Evolutionary conservation across 2,113 vertebrate species (phyloP), one percentile per base, ranked within the genome.

Genomic region (Pardalotus punctatus): DNA sequence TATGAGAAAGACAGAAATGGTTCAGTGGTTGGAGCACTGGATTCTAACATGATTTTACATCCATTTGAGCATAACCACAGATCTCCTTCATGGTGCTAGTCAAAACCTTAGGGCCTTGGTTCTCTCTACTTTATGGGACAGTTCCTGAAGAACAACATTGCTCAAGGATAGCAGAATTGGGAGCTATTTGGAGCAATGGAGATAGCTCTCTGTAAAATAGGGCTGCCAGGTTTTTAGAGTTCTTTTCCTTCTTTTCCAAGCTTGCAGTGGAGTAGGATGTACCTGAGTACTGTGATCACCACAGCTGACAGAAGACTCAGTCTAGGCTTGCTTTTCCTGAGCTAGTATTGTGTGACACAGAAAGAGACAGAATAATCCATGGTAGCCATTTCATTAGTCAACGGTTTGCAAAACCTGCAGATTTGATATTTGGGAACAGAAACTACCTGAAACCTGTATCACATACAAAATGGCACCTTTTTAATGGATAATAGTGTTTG

Each of bases 361-460:
- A 12, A 51, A 83, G 54, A 81, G 45, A 11, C 35, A 65, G 54
- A 57, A 81, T 71, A 86, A 70, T 12, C 47, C 28, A 11, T 36
- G 25, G 13, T 33, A 74, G 38, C 12, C 6, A 1, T 31, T 25
- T 65, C 0, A 0, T 40, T 28, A 56, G 13, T 43, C 67, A 69
- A 33, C 3, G 5, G 33, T 38, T 40, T 62, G 66, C 24, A 45
- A 77, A 79, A 60, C n/a, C 21, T 72, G 21, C 54, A 70, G 50
- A 28, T 73, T 70, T 81, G 25, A 8, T 90, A 58, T 87, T n/a
- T 88, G 60, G 57, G 43, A 78, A n/a, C 12, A 66, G 29, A 43
- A 81, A 35, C 14, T 45, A 33, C 48, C 35, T 31, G 51, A 92
- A 87, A 85, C 24, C 24, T 56, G 16, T 29, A 47, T 67, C 6